Base-by-base conservation (phyloP, 1,140 invertebrate genomes). In the Drosophila pachea region DNA sequence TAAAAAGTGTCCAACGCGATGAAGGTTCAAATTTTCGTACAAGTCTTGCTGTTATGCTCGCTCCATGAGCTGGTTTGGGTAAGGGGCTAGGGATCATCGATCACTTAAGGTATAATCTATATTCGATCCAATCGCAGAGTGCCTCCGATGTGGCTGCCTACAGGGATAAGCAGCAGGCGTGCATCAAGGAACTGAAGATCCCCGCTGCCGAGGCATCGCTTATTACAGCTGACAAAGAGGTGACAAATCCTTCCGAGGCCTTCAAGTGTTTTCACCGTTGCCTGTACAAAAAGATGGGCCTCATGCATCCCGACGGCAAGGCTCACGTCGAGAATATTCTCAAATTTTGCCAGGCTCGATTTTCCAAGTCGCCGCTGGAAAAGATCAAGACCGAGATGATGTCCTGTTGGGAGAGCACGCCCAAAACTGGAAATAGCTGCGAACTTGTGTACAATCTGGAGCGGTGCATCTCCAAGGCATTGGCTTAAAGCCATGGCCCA, bases 181-280 rank as follows among this genome's bases (percentile, higher is more conserved):
- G 81, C 74, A 63, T 81, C n/a, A 86, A 81, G 59, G 74, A 86
- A 42, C 62, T 81, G n/a, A 86, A 77, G 0, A 61, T 86, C 31
- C 48, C 60, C 0, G 67, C 53, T 0, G 47, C 29, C 0, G 82
- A 77, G 12, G 81, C 64, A 3, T 29, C 48, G 0, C 47, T 55
- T 12, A 59, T 86, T 7, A n/a, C 32, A 12, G 54, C 40, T 8
- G 62, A 86, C 16, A 86, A 81, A 45, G 55, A 53, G 7, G 77
- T 86, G 14, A 0, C 59, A 7, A 81, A 73, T 70, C 64, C 70
- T 7, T 74, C 77, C 11, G 67, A 74, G 52, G 38, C 61, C 4
- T 70, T 65, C 31, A 86, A 86, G 33, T 86, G 81, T 52, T 86
- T 55, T 11, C 77, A 86, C n/a, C 74, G 40, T 8, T 86, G 81